These are phyloP conservation scores for Stratiomys singularior DNA, from an alignment of 2,888 invertebrate species.

Conservation along the genomic window DNA sequence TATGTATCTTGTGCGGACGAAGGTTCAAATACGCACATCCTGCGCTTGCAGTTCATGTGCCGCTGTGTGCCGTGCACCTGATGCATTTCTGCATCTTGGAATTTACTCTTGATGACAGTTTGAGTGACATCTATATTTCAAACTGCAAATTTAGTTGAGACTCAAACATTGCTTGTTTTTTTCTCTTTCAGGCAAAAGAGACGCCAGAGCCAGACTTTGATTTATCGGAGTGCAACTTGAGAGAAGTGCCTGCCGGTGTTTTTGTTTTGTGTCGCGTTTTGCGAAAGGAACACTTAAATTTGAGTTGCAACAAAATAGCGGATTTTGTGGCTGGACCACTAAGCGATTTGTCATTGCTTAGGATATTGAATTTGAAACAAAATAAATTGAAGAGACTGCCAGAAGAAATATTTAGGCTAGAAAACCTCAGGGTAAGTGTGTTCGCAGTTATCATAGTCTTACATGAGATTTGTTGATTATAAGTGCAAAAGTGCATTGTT, in stretches of 20 bases:
- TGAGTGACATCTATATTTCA: neutral
- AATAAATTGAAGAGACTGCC: conserved; percentile 75
- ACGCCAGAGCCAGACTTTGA: conserved; percentile 85
- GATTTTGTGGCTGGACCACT: conserved; percentile 79
- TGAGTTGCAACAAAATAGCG: conserved; percentile 76
- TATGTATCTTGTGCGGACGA: no score
- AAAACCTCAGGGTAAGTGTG: conserved; percentile 72
- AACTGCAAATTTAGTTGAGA: neutral
- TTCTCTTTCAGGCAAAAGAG: conserved; percentile 68
- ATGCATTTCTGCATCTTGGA: neutral
- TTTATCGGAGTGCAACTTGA: conserved; percentile 80
- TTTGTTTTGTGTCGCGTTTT: conserved; percentile 84
- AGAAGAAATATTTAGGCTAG: conserved; percentile 72
- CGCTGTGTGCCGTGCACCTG: neutral
- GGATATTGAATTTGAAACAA: conserved; percentile 73
- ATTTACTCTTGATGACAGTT: neutral
- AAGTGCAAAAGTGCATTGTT: no score
- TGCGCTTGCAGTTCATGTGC: no score
- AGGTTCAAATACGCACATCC: no score
- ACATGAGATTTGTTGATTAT: no score
- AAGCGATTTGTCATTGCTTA: conserved; percentile 74
- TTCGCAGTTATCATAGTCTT: no score
- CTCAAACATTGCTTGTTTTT: neutral
- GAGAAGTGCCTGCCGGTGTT: conserved; percentile 79
- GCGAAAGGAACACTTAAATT: conserved; percentile 76